Percentiles rank a stretch among this genome's conserved stretches.
Evolutionary conservation across 2,888 invertebrate species (phyloP).

Genomic region (Glyphotaelius pellucidus): DNA sequence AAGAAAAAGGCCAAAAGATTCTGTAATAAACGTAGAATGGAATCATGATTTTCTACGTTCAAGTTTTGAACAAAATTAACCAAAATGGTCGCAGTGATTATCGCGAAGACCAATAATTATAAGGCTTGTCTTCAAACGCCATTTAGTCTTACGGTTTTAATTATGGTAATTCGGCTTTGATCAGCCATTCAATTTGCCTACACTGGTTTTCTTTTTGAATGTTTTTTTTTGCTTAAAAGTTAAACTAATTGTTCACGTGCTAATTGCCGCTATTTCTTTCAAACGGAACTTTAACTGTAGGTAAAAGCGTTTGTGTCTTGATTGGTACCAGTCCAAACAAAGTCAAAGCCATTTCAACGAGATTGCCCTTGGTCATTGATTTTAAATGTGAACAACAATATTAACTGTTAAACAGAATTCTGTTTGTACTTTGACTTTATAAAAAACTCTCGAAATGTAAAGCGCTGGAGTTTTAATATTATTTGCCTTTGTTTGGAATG

Average conservation of each 20-base stretch:
- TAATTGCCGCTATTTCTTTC: neutral
- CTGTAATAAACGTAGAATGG: neutral
- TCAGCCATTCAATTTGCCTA: neutral
- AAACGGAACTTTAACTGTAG: neutral
- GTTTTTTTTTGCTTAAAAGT: neutral
- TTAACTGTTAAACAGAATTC: neutral
- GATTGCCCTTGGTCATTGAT: neutral
- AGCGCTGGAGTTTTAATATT: no score
- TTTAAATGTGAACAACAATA: neutral
- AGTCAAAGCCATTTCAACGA: neutral
- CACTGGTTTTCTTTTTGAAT: neutral
- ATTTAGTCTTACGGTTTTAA: neutral
- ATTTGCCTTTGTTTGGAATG: no score
- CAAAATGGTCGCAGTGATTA: constrained; percentile 12
- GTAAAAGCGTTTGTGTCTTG: neutral
- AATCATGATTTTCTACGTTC: neutral
- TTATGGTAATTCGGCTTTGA: neutral
- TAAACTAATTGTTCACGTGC: neutral
- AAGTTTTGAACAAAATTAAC: neutral
- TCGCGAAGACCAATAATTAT: constrained; percentile 13
- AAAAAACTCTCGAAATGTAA: neutral
- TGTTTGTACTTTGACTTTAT: neutral
- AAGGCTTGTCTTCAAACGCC: constrained; percentile 7
- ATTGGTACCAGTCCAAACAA: neutral
- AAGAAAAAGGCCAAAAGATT: constrained; percentile 1